Evolutionary conservation across 2,113 vertebrate genomes (phyloP).

Genomic region (Archocentrus centrarchus): DNA sequence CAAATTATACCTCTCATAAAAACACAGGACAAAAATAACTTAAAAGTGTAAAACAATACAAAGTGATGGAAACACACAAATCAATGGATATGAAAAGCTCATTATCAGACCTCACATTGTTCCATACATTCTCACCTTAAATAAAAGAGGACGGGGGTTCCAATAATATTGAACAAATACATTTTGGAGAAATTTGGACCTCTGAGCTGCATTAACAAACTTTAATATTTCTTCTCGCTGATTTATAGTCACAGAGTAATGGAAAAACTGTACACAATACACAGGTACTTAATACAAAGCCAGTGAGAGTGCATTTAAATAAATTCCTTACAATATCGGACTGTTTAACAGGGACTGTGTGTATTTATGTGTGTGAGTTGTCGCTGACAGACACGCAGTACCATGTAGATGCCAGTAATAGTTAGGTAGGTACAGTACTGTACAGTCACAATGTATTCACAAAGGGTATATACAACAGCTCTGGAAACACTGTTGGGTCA

Average conservation of each 20-base stretch:
- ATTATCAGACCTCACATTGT: background rate
- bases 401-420: conserved; percentile 67
- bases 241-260: conserved; percentile 49
- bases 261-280: conserved; percentile 55
- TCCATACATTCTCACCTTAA: conserved; percentile 46
- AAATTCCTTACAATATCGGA: conserved; percentile 43
- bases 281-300: conserved; percentile 54
- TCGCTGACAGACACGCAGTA: conserved; percentile 69
- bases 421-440: conserved; percentile 68
- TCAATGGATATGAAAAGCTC: conserved; percentile 50
- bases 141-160: conserved; percentile 41
- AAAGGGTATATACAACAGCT: conserved; percentile 75
- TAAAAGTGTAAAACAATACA: conserved; percentile 52
- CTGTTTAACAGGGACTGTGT: conserved; percentile 42
- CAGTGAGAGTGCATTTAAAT: conserved; percentile 65
- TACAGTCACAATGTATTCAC: conserved; percentile 75
- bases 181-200: conserved; percentile 53
- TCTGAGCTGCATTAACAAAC: conserved; percentile 51
- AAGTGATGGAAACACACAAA: conserved; percentile 60
- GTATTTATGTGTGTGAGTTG: conserved; percentile 47
- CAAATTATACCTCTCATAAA: conserved; percentile 51
- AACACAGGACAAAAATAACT: conserved; percentile 65
- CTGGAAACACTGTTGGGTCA: conserved; percentile 72
- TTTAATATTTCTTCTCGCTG: conserved; percentile 42
- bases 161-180: conserved; percentile 21